These are phyloP conservation scores for Takifugu rubripes DNA, from an alignment of 2,797 vertebrate species.

Conservation along the genomic window DNA sequence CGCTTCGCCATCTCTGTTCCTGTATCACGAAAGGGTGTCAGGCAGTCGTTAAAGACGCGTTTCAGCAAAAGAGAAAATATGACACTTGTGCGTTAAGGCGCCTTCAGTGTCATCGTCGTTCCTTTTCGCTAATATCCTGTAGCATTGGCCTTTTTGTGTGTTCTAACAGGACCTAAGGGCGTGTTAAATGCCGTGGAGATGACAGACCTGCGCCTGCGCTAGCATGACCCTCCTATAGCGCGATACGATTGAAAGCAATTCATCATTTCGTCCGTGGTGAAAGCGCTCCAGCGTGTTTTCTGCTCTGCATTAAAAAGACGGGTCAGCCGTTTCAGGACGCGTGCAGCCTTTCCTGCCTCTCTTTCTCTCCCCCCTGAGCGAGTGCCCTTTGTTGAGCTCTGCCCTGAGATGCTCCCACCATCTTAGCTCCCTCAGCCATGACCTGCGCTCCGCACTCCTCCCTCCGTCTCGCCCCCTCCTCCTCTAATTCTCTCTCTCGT, in stretches of 20 bases:
- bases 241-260: constrained; percentile 47
- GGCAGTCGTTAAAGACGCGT: constrained; percentile 1
- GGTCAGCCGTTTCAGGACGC: constrained; percentile 66
- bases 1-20: constrained; percentile 1
- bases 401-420: constrained; percentile 76
- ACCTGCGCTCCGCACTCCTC: constrained; percentile 57
- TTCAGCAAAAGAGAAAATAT: constrained; percentile 15
- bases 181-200: constrained; percentile 46
- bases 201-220: constrained; percentile 14
- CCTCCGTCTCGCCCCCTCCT: constrained; percentile 36
- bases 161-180: constrained; percentile 33
- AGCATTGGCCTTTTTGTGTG: constrained; percentile 45
- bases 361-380: constrained; percentile 54
- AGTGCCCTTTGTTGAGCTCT: constrained; percentile 73
- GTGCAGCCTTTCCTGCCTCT: constrained; percentile 38
- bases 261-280: constrained; percentile 24
- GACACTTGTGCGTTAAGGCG: constrained; percentile 18
- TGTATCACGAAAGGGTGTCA: constrained; percentile 6
- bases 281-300: neutral
- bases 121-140: constrained; percentile 18
- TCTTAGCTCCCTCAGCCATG: constrained; percentile 77
- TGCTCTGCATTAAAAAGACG: constrained; percentile 52
- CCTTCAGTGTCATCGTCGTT: constrained; percentile 14
- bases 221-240: constrained; percentile 35
- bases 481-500: constrained; percentile 50